Base-by-base conservation (phyloP, 2,888 invertebrate species). In the Magallana nippona region DNA sequence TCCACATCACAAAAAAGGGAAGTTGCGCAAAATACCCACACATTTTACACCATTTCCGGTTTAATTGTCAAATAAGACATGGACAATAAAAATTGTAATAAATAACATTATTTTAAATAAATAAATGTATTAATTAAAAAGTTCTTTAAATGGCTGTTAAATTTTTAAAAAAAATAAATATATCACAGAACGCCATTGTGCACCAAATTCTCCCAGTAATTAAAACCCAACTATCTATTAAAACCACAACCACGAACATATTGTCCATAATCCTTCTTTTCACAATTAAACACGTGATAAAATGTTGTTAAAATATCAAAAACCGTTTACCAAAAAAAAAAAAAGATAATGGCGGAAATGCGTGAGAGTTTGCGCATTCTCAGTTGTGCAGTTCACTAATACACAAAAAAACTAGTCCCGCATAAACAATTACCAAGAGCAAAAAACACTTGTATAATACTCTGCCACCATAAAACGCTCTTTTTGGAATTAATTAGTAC, bases 1-100 rank as follows among this genome's bases (percentile, higher is more conserved):
- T 71, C 71, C 71, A 71, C 27, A 71, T 71, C 71, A 60, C 60
- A 71, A 71, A 71, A 71, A 71, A 32, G 71, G 27, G 71, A 71
- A 71, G 71, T 71, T 71, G 71, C 71, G 71, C 71, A 71, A 15
- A 71, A 71, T 71, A 71, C 71, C 71, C 71, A 71, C 71, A 71
- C 71, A 71, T 27, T 71, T 71, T 71, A 71, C 15, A 71, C 71
- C 71, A 71, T 71, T 71, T 71, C 71, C 60, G 27, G 27, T 71
- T 71, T 71, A 71, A 71, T 71, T 71, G 71, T 71, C 71, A 71
- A 71, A 27, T 27, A 15, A 13, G 71, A 71, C 22, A 71, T 71
- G 71, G 71, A 71, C 71, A 71, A 8, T 22, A 27, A 27, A 27
- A 27, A 1, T 71, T 22, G 22, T 15, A 11, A 32, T 71, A 15